Conservation (phyloP, 2,888 invertebrate genomes). For the Agrotis exclamationis region DNA sequence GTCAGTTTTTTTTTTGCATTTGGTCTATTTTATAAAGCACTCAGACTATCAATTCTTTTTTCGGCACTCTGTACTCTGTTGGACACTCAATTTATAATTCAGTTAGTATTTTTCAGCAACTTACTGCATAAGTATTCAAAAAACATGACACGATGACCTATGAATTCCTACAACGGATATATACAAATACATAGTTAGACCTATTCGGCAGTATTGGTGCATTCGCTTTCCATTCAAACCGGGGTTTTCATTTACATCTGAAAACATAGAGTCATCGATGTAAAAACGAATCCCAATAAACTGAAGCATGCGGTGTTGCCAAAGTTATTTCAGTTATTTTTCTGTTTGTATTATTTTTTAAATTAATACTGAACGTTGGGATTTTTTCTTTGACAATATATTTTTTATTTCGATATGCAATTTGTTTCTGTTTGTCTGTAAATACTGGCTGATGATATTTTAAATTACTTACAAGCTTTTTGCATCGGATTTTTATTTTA, state of each 20-base stretch:
- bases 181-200: neutral
- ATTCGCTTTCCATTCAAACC: conserved; percentile 12
- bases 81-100: too few species aligned
- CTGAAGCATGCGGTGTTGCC: conserved; percentile 34
- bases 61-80: too few species aligned
- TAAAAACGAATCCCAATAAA: conserved; percentile 52
- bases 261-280: conserved; percentile 50
- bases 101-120: too few species aligned
- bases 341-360: conserved; percentile 36
- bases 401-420: neutral
- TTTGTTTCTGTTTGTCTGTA: conserved; percentile 1
- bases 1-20: neutral
- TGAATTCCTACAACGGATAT: conserved; percentile 26
- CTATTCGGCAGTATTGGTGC: conserved; percentile 34
- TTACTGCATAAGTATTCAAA: neutral
- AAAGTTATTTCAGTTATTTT: conserved; percentile 56
- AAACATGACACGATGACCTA: conserved; percentile 17
- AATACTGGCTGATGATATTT: conserved; percentile 1
- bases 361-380: conserved; percentile 15
- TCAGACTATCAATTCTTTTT: too few species aligned
- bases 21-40: too few species aligned
- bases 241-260: conserved; percentile 53
- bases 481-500: too few species aligned
- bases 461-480: too few species aligned
- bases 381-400: neutral